Evolutionary conservation across 2,888 invertebrate genomes (phyloP), one percentile per base, ranked within the genome.

Genomic region (Eupithecia pulchellata): DNA sequence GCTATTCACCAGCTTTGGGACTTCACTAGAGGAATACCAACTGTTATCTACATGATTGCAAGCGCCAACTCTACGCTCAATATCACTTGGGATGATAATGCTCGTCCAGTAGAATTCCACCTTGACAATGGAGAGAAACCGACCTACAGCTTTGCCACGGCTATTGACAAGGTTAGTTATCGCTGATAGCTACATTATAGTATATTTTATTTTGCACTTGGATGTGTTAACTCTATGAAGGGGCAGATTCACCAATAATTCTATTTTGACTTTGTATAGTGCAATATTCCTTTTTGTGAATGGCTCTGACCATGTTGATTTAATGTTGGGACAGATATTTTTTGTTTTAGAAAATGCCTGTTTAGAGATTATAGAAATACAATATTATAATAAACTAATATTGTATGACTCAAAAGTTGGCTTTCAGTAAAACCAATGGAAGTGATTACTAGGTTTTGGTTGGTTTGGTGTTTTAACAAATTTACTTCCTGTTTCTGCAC

Each of bases 1-100:
- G 94, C 94, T 0, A 84, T 96, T 0, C 96, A 97, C 82, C 96
- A 96, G 82, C 77, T 97, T 62, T 96, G 96, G 95, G 96, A 96
- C 86, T 96, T 96, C 78, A 93, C 95, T 4, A 69, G 80, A 30
- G 93, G 95, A 4, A 89, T 93, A 57, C 96, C 96, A 0, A 95
- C 95, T 0, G 81, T 96, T 32, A 86, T 96, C 20, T 86, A 95
- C 36, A 93, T 95, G 0, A 82, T 95, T 0, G 95, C 95, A 0
- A 84, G 89, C 0, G 76, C 87, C 0, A 89, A 94, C 68, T 88
- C 94, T 0, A 85, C 90, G 0, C 76, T 96, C 8, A 80, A 82
- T 9, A 87, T 97, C 13, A 80, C 86, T 62, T 96, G 96, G 77
- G 70, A 65, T 32, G 70, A 65, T 17, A 5, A 47, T 13, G 25